Percentiles rank a stretch among this genome's conserved stretches.
These are phyloP conservation scores for Schizotus pectinicornis DNA, from an alignment of 2,888 invertebrate genomes.

Conservation along the genomic window DNA sequence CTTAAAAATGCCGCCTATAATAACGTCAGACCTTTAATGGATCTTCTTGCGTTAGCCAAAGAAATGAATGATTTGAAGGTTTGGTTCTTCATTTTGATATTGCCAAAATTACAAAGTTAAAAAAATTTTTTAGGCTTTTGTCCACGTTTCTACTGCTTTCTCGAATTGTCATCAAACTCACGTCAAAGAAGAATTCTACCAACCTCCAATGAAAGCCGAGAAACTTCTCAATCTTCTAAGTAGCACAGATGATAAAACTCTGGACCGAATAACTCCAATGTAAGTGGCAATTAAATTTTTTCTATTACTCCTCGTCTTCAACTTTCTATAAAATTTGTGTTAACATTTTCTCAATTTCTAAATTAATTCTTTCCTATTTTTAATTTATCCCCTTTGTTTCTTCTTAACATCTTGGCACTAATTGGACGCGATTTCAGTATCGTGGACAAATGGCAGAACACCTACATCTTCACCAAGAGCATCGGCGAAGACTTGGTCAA, in stretches of 20 bases:
- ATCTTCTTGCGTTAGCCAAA: slow-evolving; percentile 69
- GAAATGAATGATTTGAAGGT: slow-evolving; percentile 71
- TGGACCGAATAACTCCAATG: slow-evolving; percentile 48
- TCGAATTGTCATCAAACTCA: slow-evolving; percentile 65
- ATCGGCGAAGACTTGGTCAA: no score
- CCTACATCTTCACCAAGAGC: no score
- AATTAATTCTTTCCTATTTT: no score
- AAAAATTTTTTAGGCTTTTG: slow-evolving; percentile 56
- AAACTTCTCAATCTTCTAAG: slow-evolving; percentile 57
- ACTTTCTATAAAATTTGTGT: no score
- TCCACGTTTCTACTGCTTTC: slow-evolving; percentile 72
- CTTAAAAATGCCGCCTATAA: slow-evolving; percentile 70
- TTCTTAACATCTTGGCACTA: no score
- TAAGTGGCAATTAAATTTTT: slow-evolving; percentile 42
- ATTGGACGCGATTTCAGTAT: no score
- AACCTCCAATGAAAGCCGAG: slow-evolving; percentile 53
- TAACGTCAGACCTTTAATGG: slow-evolving; percentile 71
- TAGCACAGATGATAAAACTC: slow-evolving; percentile 56
- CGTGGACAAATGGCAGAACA: no score
- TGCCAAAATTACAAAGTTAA: not conserved
- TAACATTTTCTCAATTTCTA: no score
- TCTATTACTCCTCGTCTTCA: no score
- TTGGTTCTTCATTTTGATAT: slow-evolving; percentile 32
- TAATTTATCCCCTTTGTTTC: no score
- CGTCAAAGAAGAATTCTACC: slow-evolving; percentile 65